Percentiles rank a stretch among this genome's conserved stretches.
These are phyloP conservation scores for Mythimna vitellina DNA, from an alignment of 2,888 invertebrate genomes.

Conservation along the genomic window DNA sequence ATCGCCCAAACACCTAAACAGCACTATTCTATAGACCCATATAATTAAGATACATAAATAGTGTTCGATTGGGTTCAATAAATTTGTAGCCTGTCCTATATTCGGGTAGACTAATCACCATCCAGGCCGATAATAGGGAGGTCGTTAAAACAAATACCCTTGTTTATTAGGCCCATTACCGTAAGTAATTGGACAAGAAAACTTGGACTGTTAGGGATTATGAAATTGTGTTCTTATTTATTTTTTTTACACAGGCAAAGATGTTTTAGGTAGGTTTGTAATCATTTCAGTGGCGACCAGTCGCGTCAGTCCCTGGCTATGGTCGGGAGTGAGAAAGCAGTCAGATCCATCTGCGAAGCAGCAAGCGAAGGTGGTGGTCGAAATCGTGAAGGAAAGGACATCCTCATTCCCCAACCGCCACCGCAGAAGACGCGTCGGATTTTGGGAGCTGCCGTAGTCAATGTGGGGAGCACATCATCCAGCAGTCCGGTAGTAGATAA, in stretches of 20 bases:
- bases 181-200: conserved; percentile 60
- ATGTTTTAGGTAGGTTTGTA: too few species aligned
- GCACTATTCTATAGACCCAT: conserved; percentile 11
- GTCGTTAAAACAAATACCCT: conserved; percentile 63
- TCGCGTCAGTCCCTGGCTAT: too few species aligned
- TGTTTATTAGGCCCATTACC: conserved; percentile 63
- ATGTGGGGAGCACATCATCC: too few species aligned
- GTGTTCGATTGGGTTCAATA: conserved; percentile 48
- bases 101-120: conserved; percentile 56
- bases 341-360: too few species aligned
- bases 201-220: conserved; percentile 33
- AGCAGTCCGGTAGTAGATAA: too few species aligned
- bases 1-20: background rate
- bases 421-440: too few species aligned
- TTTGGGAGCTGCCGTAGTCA: too few species aligned
- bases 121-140: conserved; percentile 57
- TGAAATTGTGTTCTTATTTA: conserved; percentile 12
- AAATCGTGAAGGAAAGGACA: too few species aligned
- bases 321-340: too few species aligned
- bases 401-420: too few species aligned
- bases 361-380: too few species aligned
- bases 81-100: conserved; percentile 48
- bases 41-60: conserved; percentile 57
- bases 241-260: background rate
- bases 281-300: too few species aligned